phyloP scores from a whole-genome alignment of 2,797 vertebrate species.

The Dallia pectoralis region DNA sequence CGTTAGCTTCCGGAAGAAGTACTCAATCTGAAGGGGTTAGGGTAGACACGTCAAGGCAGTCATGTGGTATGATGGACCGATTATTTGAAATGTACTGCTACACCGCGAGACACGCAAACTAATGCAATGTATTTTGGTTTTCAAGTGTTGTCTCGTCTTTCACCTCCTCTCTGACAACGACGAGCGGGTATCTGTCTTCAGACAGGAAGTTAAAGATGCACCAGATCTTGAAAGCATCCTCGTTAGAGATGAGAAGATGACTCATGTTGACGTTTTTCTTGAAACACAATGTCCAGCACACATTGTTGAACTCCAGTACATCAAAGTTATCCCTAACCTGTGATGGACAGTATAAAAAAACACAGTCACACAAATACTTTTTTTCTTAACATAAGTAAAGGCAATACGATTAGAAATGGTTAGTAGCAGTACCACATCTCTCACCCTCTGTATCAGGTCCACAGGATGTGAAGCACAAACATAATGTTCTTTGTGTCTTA shows the following conservation, averaged over 20 bases:
- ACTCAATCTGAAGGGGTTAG: conserved; percentile 80
- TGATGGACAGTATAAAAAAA: conserved; percentile 21
- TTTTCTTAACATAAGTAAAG: conserved; percentile 19
- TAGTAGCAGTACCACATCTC: conserved; percentile 41
- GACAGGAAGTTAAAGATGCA: conserved; percentile 98
- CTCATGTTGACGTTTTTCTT: conserved; percentile 84
- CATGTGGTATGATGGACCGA: neutral
- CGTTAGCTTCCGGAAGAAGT: conserved; percentile 85
- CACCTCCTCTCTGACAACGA: conserved; percentile 93
- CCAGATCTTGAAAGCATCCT: conserved; percentile 95
- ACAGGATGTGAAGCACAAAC: conserved; percentile 58
- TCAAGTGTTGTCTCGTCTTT: conserved; percentile 44
- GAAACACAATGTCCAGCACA: conserved; percentile 95
- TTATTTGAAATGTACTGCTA: neutral
- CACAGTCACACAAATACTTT: neutral
- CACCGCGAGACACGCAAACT: neutral
- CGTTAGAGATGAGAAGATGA: conserved; percentile 79
- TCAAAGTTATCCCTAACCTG: conserved; percentile 91
- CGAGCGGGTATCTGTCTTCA: conserved; percentile 90
- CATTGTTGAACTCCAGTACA: conserved; percentile 88
- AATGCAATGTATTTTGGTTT: neutral
- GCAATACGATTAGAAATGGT: conserved; percentile 51
- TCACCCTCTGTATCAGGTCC: conserved; percentile 40
- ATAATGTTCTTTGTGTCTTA: conserved; percentile 50
- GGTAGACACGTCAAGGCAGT: neutral